These are phyloP conservation scores for Alethe castanea DNA, from an alignment of 2,113 vertebrate species.

Conservation along the genomic window DNA sequence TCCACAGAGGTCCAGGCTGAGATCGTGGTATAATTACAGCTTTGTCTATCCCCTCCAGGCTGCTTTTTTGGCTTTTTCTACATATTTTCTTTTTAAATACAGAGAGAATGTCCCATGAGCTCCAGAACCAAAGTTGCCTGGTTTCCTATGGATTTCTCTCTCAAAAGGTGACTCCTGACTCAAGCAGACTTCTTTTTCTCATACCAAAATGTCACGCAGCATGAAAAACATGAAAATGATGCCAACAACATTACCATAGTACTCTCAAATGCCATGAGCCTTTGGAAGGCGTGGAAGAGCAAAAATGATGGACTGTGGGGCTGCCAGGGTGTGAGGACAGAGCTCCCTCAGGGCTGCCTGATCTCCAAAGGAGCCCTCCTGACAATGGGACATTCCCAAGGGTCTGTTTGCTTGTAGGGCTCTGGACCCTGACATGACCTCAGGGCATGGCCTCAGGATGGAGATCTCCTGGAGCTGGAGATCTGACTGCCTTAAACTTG, in stretches of 20 bases:
- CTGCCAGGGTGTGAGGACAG: background rate
- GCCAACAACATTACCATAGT: background rate
- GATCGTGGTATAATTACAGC: background rate
- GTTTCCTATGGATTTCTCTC: background rate
- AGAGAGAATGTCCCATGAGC: background rate
- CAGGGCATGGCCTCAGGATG: background rate
- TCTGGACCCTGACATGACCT: background rate
- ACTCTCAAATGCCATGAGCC: fast-evolving
- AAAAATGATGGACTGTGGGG: background rate
- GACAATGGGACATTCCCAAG: background rate
- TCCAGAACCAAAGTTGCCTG: background rate
- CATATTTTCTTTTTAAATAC: background rate
- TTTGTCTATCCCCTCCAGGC: background rate
- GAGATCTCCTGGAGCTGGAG: background rate
- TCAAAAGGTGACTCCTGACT: background rate
- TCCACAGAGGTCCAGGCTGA: background rate
- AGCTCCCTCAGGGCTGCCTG: background rate
- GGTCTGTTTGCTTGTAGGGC: background rate
- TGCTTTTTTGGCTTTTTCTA: background rate
- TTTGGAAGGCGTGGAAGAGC: background rate
- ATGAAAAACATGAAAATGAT: fast-evolving
- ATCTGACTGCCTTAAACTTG: background rate
- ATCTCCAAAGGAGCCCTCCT: background rate
- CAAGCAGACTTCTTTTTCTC: background rate
- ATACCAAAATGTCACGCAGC: fast-evolving